These are phyloP conservation scores for Anastrepha obliqua DNA, from an alignment of 1,140 invertebrate genomes.

Conservation along the genomic window DNA sequence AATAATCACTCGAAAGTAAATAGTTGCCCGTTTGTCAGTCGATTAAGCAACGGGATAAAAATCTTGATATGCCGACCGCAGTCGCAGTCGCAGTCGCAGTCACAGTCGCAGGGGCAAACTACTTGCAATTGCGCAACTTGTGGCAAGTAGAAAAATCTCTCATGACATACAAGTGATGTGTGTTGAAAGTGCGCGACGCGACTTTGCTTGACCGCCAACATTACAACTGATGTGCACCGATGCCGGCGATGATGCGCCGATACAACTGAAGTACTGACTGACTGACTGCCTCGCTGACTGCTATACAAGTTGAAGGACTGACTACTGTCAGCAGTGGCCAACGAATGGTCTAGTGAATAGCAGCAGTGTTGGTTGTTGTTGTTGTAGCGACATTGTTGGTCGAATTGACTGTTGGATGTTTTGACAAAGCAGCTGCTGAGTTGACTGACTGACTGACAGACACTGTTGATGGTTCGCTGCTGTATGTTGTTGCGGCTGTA, in stretches of 20 bases:
- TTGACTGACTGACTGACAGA: conserved; percentile 17
- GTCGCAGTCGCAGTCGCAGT: neutral
- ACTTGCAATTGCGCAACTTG: neutral
- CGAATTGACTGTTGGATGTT: conserved; percentile 42
- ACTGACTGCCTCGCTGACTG: neutral
- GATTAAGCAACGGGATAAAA: conserved; percentile 35
- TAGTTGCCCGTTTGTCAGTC: conserved; percentile 17
- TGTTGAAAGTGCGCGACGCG: conserved; percentile 11
- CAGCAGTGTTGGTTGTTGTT: neutral
- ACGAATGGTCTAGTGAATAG: neutral
- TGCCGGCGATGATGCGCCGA: conserved; percentile 27
- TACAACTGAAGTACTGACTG: conserved; percentile 26
- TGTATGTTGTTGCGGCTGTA: neutral
- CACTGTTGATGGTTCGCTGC: neutral
- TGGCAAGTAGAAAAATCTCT: conserved; percentile 43
- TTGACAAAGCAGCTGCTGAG: conserved; percentile 50
- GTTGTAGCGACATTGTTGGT: neutral
- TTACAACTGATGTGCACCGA: conserved; percentile 6
- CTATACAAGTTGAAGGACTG: conserved; percentile 48
- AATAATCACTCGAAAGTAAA: conserved; percentile 4
- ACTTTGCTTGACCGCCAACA: neutral
- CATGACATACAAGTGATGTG: conserved; percentile 29
- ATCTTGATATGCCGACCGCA: neutral
- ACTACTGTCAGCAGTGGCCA: neutral
- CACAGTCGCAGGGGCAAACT: neutral